Evolutionary conservation across 2,888 invertebrate species (phyloP), one percentile per base, ranked within the genome.

Genomic region (Drosophila incognita): DNA sequence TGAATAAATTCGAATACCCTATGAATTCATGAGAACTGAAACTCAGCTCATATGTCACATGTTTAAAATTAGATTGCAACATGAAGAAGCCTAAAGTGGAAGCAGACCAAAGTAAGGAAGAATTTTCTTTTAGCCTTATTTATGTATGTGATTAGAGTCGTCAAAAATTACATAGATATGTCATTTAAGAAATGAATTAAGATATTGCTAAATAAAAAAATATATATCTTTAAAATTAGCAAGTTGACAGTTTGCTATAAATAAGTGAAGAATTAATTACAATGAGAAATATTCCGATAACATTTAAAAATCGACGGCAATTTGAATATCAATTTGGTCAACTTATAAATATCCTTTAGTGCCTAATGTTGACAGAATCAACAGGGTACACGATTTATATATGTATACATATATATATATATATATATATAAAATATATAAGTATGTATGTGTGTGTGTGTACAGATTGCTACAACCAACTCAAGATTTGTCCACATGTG

Each of bases 401-500:
- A 36, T 36, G 3, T 42, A 13, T 46, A 7, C 4, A 21, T 42
- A 21, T 4, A 21, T 11, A 21, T 21, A 21, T n/a, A 11, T 21
- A 21, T 42, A 35, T 13, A 7, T 46, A 7, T 24, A 15, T 24
- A n/a, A 2, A 15, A 42, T 24, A 27, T 27, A 27, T 18, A 18
- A 1, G 4, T 10, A 10, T 49, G 18, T 10, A 18, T 48, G 48
- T 15, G 1, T 49, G 27, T 5, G 21, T 42, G 11, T 59, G 29
- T 21, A 21, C 4, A 21, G 13, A 46, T 61, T 38, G 62, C 49
- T 29, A 10, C 27, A 49, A 46, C 24, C 15, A 46, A 15, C 24
- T 46, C 4, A 46, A 46, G 46, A 46, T 24, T 46, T 24, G 49
- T 48, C 33, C 64, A 64, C 64, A 64, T 64, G 38, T 62, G 49